Evolutionary conservation across 2,113 vertebrate species (phyloP).

Genomic region (Lepidothrix coronata): DNA sequence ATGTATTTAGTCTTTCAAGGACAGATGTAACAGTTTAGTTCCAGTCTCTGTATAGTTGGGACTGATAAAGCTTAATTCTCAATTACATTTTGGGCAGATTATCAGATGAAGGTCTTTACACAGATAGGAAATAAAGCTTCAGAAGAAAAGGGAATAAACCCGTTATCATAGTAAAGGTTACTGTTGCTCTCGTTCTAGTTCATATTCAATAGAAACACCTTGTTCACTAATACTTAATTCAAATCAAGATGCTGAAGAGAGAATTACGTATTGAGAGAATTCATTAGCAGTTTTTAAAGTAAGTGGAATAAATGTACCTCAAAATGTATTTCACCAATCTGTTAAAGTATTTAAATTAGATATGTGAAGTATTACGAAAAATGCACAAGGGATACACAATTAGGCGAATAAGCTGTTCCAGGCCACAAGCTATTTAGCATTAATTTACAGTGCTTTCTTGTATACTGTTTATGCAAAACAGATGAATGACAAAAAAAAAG

Average conservation of each 20-base stretch:
- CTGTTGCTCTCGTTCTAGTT: slow-evolving; percentile 73
- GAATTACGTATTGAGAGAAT: slow-evolving; percentile 74
- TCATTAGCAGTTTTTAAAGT: slow-evolving; percentile 77
- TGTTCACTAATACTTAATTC: slow-evolving; percentile 77
- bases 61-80: slow-evolving; percentile 48
- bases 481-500: neutral
- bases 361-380: slow-evolving; percentile 73
- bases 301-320: slow-evolving; percentile 74
- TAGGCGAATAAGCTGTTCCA: slow-evolving; percentile 67
- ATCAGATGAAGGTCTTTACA: slow-evolving; percentile 41
- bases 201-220: slow-evolving; percentile 71
- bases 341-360: slow-evolving; percentile 79
- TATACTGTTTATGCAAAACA: slow-evolving; percentile 56
- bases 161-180: slow-evolving; percentile 40
- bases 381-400: slow-evolving; percentile 70
- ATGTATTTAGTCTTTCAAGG: slow-evolving; percentile 11
- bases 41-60: neutral
- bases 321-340: slow-evolving; percentile 74
- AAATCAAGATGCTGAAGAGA: slow-evolving; percentile 70
- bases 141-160: slow-evolving; percentile 46
- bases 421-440: slow-evolving; percentile 61
- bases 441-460: slow-evolving; percentile 39
- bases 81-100: slow-evolving; percentile 29
- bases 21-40: slow-evolving; percentile 33
- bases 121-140: slow-evolving; percentile 53